Evolutionary conservation across 2,888 invertebrate genomes (phyloP), one percentile per base, ranked within the genome.

Genomic region (Glyphotaelius pellucidus): DNA sequence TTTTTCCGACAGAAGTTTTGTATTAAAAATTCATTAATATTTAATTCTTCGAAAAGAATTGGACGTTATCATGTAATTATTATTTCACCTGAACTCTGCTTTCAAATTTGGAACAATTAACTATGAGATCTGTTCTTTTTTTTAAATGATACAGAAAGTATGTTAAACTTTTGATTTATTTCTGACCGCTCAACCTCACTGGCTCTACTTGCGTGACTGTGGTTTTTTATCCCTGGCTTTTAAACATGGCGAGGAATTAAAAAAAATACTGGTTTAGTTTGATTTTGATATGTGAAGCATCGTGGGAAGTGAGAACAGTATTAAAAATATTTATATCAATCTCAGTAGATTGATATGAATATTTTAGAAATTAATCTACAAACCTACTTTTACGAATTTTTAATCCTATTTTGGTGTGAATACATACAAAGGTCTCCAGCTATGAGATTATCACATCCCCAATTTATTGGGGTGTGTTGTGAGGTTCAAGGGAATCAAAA

Each of bases 211-310:
- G 86, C 86, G 86, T 86, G 86, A 86, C 86, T 86, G 47, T 86
- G 38, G 31, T 86, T 38, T 86, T 38, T 35, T 83, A 7, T 83
- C 35, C 32, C 19, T 25, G 25, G 19, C 32, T 83, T 83, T n/a
- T 83, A 15, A 19, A 83, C 35, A n/a, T 42, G 85, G 42, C 25
- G 67, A 67, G 86, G 42, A 86, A 35, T 86, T 86, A 86, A 67
- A 67, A 52, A 84, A n/a, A 47, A 42, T 42, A 86, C 86, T 35
- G 38, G 38, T 86, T 86, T 42, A 38, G n/a, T 38, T 86, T 47
- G 42, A 86, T 86, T 42, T 86, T 86, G 42, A 42, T 86, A 86
- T 86, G 67, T 67, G 86, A 86, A 86, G 86, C 30, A 30, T 86
- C 86, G 86, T 86, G 86, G 86, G 86, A 86, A 86, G 19, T 83